phyloP scores from a whole-genome alignment of 2,113 vertebrate species.

The Falco punctatus region DNA sequence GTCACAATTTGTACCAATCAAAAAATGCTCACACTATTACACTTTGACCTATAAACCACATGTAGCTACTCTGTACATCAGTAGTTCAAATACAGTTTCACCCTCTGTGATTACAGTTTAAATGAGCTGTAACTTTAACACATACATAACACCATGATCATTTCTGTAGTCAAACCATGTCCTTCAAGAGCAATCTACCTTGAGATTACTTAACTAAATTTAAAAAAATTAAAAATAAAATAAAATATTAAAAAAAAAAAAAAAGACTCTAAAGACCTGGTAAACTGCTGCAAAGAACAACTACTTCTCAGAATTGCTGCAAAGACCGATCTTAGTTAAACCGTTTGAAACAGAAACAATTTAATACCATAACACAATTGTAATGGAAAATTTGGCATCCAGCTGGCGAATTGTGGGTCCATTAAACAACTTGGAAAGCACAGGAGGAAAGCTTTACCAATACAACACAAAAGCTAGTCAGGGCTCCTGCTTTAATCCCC shows the following conservation, averaged over 20 bases:
- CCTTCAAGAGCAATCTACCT: not conserved
- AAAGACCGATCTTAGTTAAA: conserved; percentile 18
- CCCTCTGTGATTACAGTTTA: conserved; percentile 40
- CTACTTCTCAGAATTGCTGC: not conserved
- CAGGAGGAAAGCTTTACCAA: conserved; percentile 27
- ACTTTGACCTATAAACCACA: conserved; percentile 68
- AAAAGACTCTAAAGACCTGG: not conserved
- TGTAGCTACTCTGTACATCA: conserved; percentile 49
- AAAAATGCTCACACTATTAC: conserved; percentile 54
- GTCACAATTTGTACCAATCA: conserved; percentile 59
- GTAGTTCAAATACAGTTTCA: conserved; percentile 54
- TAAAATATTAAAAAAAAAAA: no score
- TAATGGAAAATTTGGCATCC: not conserved
- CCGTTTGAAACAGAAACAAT: not conserved
- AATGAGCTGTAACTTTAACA: conserved; percentile 43
- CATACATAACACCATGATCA: not conserved
- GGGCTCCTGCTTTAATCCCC: not conserved
- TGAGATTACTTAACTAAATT: not conserved
- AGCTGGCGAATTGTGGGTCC: not conserved
- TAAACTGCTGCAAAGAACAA: conserved; percentile 14
- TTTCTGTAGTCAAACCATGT: not conserved
- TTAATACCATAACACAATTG: not conserved
- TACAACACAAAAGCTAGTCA: conserved; percentile 10
- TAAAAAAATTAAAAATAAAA: no score
- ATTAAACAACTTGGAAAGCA: conserved; percentile 28